phyloP scores from a whole-genome alignment of 2,888 invertebrate genomes.

The Quadriops clusia region DNA sequence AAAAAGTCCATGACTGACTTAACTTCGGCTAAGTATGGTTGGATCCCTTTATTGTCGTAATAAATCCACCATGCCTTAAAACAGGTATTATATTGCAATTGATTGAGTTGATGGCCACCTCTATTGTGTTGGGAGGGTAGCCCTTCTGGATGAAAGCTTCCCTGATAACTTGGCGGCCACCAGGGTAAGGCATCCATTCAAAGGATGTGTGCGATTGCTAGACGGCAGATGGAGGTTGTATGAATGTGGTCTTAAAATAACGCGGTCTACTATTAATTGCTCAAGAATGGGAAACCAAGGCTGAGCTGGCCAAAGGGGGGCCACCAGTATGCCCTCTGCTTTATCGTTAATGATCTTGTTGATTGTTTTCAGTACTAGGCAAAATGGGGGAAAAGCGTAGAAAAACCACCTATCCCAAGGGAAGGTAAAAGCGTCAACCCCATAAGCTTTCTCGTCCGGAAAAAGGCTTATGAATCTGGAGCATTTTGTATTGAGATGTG shows the following conservation, averaged over 20 bases:
- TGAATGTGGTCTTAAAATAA: neutral
- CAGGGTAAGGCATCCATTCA: neutral
- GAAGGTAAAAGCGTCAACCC: slow-evolving; percentile 1
- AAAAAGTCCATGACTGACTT: no score
- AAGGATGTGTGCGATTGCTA: neutral
- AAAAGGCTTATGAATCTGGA: slow-evolving; percentile 1
- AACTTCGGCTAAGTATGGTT: no score
- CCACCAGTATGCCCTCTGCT: slow-evolving; percentile 19
- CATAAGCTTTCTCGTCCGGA: slow-evolving; percentile 2
- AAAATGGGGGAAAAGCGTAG: slow-evolving; percentile 22
- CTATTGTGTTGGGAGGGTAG: slow-evolving; percentile 1
- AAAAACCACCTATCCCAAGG: slow-evolving; percentile 3
- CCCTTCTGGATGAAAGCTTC: neutral
- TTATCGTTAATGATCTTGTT: slow-evolving; percentile 18
- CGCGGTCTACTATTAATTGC: neutral
- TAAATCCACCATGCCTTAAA: slow-evolving; percentile 6
- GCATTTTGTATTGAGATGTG: slow-evolving; percentile 7
- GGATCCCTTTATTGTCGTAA: no score
- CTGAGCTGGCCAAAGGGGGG: slow-evolving; percentile 19
- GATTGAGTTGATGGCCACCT: slow-evolving; percentile 6
- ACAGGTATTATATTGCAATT: slow-evolving; percentile 7
- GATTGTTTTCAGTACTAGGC: slow-evolving; percentile 16
- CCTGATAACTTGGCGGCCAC: slow-evolving; percentile 3
- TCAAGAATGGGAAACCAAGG: slow-evolving; percentile 19
- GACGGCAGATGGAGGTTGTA: neutral